Evolutionary conservation across 2,888 invertebrate genomes (phyloP).

Genomic region (Yponomeuta evonymella): DNA sequence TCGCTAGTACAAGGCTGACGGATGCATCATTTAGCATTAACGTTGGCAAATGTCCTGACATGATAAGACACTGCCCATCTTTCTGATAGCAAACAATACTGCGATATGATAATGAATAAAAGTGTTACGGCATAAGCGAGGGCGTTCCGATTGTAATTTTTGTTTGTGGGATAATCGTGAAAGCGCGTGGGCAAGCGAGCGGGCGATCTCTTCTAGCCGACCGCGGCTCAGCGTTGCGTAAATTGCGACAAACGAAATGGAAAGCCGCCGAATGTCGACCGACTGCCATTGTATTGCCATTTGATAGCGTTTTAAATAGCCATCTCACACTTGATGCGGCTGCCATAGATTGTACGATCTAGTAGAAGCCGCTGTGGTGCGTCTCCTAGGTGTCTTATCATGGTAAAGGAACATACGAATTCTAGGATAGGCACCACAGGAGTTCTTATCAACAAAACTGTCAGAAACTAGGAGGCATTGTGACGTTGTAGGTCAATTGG

Average conservation of each 20-base stretch:
- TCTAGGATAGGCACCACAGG: too few relatives aligned
- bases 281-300: slow-evolving; percentile 16
- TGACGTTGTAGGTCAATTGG: too few relatives aligned
- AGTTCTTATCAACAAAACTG: too few relatives aligned
- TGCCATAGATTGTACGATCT: neutral
- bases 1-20: neutral
- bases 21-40: neutral
- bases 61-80: neutral
- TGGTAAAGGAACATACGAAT: too few relatives aligned
- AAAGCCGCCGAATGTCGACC: slow-evolving; percentile 25
- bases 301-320: slow-evolving; percentile 16
- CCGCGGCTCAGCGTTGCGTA: slow-evolving; percentile 35
- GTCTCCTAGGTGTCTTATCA: too few relatives aligned
- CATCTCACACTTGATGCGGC: slow-evolving; percentile 9
- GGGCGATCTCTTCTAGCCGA: slow-evolving; percentile 14
- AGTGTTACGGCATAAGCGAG: slow-evolving; percentile 33
- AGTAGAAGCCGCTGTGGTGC: too few relatives aligned
- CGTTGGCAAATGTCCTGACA: neutral
- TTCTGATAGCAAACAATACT: slow-evolving; percentile 26
- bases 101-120: slow-evolving; percentile 51
- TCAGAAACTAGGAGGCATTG: too few relatives aligned
- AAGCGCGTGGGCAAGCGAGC: slow-evolving; percentile 31
- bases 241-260: slow-evolving; percentile 44
- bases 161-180: slow-evolving; percentile 33
- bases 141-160: slow-evolving; percentile 30